Evolutionary conservation across 1,140 invertebrate genomes (phyloP).

Genomic region (Apocrypta bakeri): DNA sequence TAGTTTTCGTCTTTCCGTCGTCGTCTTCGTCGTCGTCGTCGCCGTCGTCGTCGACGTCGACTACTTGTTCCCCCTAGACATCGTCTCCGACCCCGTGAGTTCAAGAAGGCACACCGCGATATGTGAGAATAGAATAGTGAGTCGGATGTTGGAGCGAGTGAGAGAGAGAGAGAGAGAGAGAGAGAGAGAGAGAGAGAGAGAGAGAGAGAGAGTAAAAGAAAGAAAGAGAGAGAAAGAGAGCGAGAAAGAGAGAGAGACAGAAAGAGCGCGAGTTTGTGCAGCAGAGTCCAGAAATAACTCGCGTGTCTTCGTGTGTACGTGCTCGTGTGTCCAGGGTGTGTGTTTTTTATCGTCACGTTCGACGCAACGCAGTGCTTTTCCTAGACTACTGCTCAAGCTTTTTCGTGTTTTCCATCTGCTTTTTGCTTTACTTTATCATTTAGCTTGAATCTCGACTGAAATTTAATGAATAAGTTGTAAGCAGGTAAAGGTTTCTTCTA

Average conservation of each 20-base stretch:
- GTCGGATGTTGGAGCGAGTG: not conserved
- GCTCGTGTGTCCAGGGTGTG: constrained; percentile 17
- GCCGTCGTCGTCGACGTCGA: constrained; percentile 14
- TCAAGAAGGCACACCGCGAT: not conserved
- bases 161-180: not conserved
- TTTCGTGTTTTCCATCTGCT: not conserved
- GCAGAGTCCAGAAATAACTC: constrained; percentile 13
- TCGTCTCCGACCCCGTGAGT: constrained; percentile 21
- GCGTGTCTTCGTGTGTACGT: not conserved
- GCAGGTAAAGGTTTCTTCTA: not conserved
- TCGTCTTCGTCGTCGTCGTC: constrained; percentile 1
- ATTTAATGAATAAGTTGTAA: not conserved
- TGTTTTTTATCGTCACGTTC: constrained; percentile 1
- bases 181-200: not conserved
- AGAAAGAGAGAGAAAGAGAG: not conserved
- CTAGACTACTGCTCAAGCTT: not conserved
- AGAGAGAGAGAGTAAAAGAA: not conserved
- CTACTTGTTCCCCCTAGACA: not conserved
- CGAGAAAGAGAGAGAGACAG: too few relatives aligned
- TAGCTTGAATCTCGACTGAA: not conserved
- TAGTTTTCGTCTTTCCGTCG: not conserved
- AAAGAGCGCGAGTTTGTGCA: not conserved
- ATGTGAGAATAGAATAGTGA: constrained; percentile 2
- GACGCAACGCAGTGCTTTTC: not conserved
- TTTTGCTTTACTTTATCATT: not conserved